Evolutionary conservation across 2,113 vertebrate genomes (phyloP).

Genomic region (Petaurus breviceps): DNA sequence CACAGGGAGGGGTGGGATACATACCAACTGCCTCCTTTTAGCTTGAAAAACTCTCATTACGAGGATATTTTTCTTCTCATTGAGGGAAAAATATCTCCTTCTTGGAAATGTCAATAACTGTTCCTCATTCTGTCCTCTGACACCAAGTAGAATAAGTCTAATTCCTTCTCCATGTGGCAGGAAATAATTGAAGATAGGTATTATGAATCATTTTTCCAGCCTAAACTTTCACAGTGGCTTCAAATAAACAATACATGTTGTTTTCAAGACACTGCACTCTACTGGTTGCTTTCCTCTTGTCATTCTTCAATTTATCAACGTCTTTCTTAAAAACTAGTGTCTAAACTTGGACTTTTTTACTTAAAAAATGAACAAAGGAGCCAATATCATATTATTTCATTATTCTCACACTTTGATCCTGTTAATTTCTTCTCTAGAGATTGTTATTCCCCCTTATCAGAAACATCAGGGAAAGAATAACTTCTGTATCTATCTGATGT

Average conservation of each 20-base stretch:
- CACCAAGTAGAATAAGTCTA: neutral
- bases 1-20: neutral
- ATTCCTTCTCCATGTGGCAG: neutral
- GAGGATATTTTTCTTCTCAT: neutral
- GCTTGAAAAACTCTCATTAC: neutral
- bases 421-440: neutral
- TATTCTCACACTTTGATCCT: neutral
- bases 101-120: neutral
- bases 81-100: neutral
- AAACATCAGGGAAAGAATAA: neutral
- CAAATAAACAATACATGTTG: neutral
- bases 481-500: neutral
- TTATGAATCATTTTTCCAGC: neutral
- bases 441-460: neutral
- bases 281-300: too few relatives aligned
- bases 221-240: neutral
- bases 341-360: neutral
- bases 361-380: neutral
- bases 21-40: neutral
- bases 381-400: neutral
- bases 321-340: neutral
- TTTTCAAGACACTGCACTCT: neutral
- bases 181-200: neutral
- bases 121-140: neutral
- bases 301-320: neutral